Evolutionary conservation across 2,797 vertebrate species (phyloP).

Genomic region (Silurus lanzhouensis): DNA sequence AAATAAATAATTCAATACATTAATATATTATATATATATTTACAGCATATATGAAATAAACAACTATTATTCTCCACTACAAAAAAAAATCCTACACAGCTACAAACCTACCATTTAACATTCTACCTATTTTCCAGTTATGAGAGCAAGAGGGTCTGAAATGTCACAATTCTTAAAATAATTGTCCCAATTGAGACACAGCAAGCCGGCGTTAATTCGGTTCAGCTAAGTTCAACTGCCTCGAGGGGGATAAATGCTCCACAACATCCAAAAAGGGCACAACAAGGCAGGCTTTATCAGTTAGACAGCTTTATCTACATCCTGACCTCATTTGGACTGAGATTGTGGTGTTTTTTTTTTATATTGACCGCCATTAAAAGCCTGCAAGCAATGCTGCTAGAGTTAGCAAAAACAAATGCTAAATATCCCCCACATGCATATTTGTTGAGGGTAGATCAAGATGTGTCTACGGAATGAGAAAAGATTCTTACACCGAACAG

Average conservation of each 20-base stretch:
- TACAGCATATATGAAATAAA: neutral
- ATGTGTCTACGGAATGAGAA: too few relatives aligned
- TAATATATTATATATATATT: too few relatives aligned
- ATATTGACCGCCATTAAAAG: neutral
- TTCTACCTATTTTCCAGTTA: constrained; percentile 28
- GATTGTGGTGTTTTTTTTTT: constrained; percentile 12
- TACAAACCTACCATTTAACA: constrained; percentile 20
- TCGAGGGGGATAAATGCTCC: constrained; percentile 9
- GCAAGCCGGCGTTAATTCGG: constrained; percentile 24
- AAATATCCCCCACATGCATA: neutral
- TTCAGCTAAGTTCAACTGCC: constrained; percentile 24
- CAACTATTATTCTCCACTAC: neutral
- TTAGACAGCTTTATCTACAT: constrained; percentile 11
- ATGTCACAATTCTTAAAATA: constrained; percentile 40
- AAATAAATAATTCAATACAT: neutral
- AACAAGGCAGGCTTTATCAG: constrained; percentile 11
- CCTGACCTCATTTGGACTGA: constrained; percentile 51
- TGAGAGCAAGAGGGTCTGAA: constrained; percentile 2
- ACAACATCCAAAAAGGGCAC: constrained; percentile 27
- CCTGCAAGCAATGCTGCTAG: neutral
- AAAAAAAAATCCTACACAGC: neutral
- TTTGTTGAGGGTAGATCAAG: neutral
- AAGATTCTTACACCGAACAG: neutral
- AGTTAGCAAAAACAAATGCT: neutral
- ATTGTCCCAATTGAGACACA: constrained; percentile 33